Percentiles rank a stretch among this genome's conserved stretches.
Evolutionary conservation across 2,797 vertebrate genomes (phyloP).

Genomic region (Stomatorhinus walkeri): DNA sequence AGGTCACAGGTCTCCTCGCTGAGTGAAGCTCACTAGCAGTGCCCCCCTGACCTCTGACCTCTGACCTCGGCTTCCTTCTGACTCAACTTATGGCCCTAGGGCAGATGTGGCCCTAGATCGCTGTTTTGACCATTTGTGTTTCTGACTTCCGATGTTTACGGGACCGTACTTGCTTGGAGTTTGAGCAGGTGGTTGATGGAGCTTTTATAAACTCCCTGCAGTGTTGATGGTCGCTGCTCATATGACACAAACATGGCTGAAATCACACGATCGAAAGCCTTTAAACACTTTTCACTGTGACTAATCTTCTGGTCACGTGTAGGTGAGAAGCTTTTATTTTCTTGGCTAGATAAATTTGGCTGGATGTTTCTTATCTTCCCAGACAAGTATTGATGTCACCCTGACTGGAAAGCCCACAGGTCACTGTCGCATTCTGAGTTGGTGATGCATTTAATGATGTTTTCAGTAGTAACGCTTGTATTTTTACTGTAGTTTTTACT

Average conservation of each 20-base stretch:
- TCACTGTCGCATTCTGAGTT: not conserved
- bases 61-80: not conserved
- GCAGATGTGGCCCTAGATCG: constrained; percentile 22
- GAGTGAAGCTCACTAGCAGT: not conserved
- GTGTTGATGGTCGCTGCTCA: not conserved
- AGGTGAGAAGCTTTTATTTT: not conserved
- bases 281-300: not conserved
- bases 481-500: constrained; percentile 40
- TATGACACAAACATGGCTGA: not conserved
- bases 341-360: not conserved
- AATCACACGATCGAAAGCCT: not conserved
- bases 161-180: not conserved
- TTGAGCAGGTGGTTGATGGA: not conserved
- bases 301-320: not conserved
- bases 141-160: constrained; percentile 39
- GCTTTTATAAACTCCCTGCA: not conserved
- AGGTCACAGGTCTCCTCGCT: constrained; percentile 17
- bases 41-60: not conserved
- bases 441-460: not conserved
- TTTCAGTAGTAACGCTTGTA: not conserved
- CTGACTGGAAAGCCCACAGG: not conserved
- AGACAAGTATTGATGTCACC: not conserved
- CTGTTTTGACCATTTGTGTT: constrained; percentile 45
- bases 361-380: not conserved
- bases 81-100: not conserved